A percentile compares a stretch with the other conserved stretches of the same genome.
Evolutionary conservation across 2,888 invertebrate species (phyloP).

Genomic region (Lasioglossum figueresi): DNA sequence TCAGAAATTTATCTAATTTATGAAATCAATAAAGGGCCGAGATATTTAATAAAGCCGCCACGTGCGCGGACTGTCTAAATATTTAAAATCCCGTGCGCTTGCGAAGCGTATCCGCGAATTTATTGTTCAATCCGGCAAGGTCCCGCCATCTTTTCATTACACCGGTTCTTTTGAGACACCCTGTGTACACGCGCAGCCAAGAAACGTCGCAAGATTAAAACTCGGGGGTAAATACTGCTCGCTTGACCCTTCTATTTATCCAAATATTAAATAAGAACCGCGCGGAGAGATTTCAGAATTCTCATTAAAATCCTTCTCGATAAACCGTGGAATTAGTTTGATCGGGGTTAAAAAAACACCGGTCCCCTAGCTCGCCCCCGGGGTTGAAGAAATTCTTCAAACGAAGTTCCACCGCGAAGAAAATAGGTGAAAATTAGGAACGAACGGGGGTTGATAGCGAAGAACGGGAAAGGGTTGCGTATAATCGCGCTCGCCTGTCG

Average conservation of each 20-base stretch:
- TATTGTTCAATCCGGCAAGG: neutral
- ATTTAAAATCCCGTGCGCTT: neutral
- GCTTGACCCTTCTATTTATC: neutral
- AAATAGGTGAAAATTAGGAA: slow-evolving; percentile 56
- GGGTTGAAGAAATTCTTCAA: neutral
- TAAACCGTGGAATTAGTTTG: neutral
- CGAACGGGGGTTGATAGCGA: slow-evolving; percentile 32
- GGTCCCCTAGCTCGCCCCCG: neutral
- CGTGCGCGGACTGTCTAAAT: neutral
- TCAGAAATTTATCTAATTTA: neutral
- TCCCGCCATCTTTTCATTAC: neutral
- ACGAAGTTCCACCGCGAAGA: slow-evolving; percentile 14
- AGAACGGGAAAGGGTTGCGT: slow-evolving; percentile 45
- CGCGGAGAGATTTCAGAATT: neutral
- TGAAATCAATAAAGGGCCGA: neutral
- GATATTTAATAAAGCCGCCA: neutral
- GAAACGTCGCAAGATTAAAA: neutral
- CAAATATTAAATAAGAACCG: neutral
- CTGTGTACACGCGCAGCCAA: neutral
- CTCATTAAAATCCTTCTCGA: slow-evolving; percentile 6
- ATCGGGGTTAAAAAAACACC: neutral
- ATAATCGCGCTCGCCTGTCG: slow-evolving; percentile 60
- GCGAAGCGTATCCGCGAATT: neutral
- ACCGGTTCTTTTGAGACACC: neutral
- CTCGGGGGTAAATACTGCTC: neutral